Evolutionary conservation across 2,888 invertebrate genomes (phyloP).

Genomic region (Phaonia tiefii): DNA sequence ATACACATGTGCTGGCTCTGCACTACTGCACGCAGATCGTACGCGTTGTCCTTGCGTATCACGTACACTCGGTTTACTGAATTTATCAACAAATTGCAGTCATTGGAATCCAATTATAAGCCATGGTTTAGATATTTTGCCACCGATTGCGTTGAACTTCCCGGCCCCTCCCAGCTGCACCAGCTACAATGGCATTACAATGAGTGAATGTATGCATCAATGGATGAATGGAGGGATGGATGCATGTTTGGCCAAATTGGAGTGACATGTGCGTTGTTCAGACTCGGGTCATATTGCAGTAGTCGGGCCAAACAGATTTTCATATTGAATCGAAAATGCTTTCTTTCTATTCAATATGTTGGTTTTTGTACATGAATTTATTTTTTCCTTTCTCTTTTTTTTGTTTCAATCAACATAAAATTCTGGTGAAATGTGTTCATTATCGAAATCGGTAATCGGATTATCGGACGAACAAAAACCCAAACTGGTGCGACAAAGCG

Average conservation of each 20-base stretch:
- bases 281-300: constrained; percentile 53
- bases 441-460: constrained; percentile 68
- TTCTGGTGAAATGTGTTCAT: constrained; percentile 63
- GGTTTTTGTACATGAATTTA: too few species aligned
- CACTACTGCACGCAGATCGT: constrained; percentile 19
- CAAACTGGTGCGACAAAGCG: constrained; percentile 56
- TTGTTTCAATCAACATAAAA: constrained; percentile 42
- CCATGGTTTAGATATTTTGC: constrained; percentile 65
- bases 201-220: constrained; percentile 26
- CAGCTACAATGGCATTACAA: constrained; percentile 38
- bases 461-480: constrained; percentile 63
- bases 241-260: constrained; percentile 31
- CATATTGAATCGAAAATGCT: constrained; percentile 26
- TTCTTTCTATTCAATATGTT: constrained; percentile 27
- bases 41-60: constrained; percentile 33
- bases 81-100: constrained; percentile 79
- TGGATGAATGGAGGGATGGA: not conserved
- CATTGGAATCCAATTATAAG: constrained; percentile 78
- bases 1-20: not conserved
- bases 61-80: constrained; percentile 61
- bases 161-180: constrained; percentile 29
- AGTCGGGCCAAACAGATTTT: constrained; percentile 41
- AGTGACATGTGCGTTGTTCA: constrained; percentile 46
- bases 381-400: too few species aligned
- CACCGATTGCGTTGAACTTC: constrained; percentile 54